Conservation (phyloP, 2,113 vertebrate species). For the Takifugu bimaculatus region DNA sequence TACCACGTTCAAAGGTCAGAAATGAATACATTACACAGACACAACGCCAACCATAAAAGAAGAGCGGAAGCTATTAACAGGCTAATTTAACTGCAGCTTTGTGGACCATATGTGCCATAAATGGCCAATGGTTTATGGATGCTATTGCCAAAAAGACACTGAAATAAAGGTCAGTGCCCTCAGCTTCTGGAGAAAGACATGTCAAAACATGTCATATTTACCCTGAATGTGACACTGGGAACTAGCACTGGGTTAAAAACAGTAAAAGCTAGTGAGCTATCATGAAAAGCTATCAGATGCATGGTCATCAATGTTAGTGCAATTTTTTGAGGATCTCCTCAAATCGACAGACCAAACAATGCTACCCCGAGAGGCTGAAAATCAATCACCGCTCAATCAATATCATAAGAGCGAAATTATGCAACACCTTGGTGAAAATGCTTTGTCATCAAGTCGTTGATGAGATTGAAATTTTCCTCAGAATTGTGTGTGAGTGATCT, state of each 20-base stretch:
- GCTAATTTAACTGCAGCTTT: constrained; percentile 12
- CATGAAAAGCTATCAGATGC: too few species aligned
- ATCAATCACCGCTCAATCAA: constrained; percentile 5
- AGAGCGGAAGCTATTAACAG: constrained; percentile 12
- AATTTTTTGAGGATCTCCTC: too few species aligned
- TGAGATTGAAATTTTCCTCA: not conserved
- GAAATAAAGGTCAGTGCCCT: too few species aligned
- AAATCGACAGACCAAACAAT: not conserved
- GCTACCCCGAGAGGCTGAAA: not conserved
- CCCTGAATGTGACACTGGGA: too few species aligned
- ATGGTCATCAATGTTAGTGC: too few species aligned
- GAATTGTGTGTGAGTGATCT: constrained; percentile 2
- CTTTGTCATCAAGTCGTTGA: not conserved
- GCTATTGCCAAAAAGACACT: too few species aligned
- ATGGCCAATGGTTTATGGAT: too few species aligned
- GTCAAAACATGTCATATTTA: too few species aligned
- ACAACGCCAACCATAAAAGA: constrained; percentile 30
- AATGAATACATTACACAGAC: constrained; percentile 26
- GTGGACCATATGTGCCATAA: too few species aligned
- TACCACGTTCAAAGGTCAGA: constrained; percentile 35
- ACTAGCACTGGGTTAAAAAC: too few species aligned
- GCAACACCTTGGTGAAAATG: not conserved
- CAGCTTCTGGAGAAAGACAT: too few species aligned
- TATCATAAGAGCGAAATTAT: constrained; percentile 3
- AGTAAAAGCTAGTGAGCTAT: too few species aligned